Percentiles rank a stretch among this genome's conserved stretches.
Evolutionary conservation across 2,888 invertebrate genomes (phyloP).

Genomic region (Salticus scenicus): DNA sequence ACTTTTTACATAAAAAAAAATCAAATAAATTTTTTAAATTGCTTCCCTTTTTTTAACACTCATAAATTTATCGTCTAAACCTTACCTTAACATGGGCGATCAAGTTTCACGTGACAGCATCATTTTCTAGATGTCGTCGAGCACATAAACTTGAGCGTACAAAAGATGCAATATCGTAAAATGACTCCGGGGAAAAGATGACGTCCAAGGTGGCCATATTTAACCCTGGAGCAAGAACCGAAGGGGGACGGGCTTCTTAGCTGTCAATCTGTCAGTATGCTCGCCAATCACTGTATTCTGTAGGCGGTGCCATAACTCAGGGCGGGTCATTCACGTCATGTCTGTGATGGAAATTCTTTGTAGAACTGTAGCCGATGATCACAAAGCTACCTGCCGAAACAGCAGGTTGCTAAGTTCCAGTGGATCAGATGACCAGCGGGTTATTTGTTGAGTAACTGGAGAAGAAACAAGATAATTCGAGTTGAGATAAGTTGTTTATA

Average conservation of each 20-base stretch:
- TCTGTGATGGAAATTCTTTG: conserved; percentile 40
- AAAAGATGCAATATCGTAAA: conserved; percentile 66
- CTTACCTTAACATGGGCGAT: conserved; percentile 41
- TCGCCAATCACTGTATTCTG: conserved; percentile 64
- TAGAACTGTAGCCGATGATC: background rate
- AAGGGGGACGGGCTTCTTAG: conserved; percentile 49
- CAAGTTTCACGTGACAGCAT: conserved; percentile 58
- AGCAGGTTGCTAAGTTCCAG: background rate
- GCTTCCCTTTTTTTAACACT: background rate
- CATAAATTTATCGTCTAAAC: conserved; percentile 23
- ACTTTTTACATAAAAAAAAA: too few species aligned
- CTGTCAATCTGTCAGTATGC: conserved; percentile 67
- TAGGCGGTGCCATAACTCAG: conserved; percentile 68
- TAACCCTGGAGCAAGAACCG: conserved; percentile 44
- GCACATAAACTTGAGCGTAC: conserved; percentile 64
- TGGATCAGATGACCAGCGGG: conserved; percentile 11
- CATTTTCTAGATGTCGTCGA: conserved; percentile 60
- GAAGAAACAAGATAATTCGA: conserved; percentile 1
- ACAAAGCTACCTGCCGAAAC: conserved; percentile 10
- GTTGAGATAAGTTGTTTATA: background rate
- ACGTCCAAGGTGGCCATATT: conserved; percentile 68
- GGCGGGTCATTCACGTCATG: conserved; percentile 60
- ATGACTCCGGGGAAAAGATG: conserved; percentile 68
- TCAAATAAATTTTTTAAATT: too few species aligned
- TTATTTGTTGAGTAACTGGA: background rate